These are phyloP conservation scores for Malurus elegans DNA, from an alignment of 2,113 vertebrate species.

Conservation along the genomic window DNA sequence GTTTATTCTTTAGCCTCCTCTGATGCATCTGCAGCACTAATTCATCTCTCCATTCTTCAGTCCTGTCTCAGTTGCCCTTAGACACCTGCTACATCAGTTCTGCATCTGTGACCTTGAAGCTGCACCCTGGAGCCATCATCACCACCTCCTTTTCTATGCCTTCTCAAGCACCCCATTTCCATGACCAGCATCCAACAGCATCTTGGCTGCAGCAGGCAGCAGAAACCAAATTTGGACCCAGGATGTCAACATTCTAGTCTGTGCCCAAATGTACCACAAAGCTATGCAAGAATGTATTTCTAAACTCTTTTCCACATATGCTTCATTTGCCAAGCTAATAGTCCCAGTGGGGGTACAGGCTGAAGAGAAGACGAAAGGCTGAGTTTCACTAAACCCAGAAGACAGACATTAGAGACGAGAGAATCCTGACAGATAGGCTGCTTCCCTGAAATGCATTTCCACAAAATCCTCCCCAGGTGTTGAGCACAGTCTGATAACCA, in stretches of 20 bases:
- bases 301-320: background rate
- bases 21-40: background rate
- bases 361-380: background rate
- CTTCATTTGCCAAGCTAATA: background rate
- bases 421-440: background rate
- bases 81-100: background rate
- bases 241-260: background rate
- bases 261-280: background rate
- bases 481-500: background rate
- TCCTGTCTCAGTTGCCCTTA: background rate
- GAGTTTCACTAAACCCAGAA: background rate
- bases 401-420: background rate
- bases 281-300: background rate
- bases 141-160: fast-evolving
- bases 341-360: background rate
- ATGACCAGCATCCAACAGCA: background rate
- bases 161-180: background rate
- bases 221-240: background rate
- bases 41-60: background rate
- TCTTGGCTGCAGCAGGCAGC: background rate
- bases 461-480: background rate
- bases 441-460: background rate
- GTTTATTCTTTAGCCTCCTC: background rate
- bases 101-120: background rate
- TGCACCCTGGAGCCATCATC: background rate